These are phyloP conservation scores for Hemistola chrysoprasaria DNA, from an alignment of 2,888 invertebrate genomes.

Conservation along the genomic window DNA sequence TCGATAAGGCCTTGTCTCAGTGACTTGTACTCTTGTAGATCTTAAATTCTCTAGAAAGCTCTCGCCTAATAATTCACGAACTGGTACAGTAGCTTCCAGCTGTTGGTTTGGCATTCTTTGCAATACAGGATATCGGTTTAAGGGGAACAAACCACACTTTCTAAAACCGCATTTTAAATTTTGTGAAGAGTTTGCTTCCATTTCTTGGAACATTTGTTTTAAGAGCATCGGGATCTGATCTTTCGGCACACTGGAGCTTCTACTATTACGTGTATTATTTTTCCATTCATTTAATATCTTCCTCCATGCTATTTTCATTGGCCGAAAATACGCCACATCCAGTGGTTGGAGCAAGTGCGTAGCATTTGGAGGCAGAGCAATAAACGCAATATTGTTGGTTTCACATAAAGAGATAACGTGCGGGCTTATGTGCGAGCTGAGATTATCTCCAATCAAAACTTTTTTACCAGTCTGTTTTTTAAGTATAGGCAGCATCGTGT, in stretches of 20 bases:
- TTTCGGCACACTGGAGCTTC: too few relatives aligned
- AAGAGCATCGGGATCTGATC: constrained; percentile 26
- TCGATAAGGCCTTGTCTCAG: constrained; percentile 19
- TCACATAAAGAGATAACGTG: constrained; percentile 7
- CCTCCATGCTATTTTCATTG: constrained; percentile 26
- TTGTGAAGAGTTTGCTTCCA: constrained; percentile 22
- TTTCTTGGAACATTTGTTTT: constrained; percentile 25
- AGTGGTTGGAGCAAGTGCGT: constrained; percentile 24
- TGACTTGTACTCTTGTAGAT: constrained; percentile 21
- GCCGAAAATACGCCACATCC: constrained; percentile 25
- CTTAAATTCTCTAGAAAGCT: constrained; percentile 19
- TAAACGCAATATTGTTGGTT: constrained; percentile 20
- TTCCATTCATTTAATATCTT: constrained; percentile 23
- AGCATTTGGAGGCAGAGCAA: constrained; percentile 17
- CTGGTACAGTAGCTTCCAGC: constrained; percentile 12
- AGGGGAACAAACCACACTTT: constrained; percentile 24
- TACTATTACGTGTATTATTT: too few relatives aligned
- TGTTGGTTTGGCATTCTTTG: constrained; percentile 15
- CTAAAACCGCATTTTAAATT: constrained; percentile 26
- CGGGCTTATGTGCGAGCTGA: constrained; percentile 3
- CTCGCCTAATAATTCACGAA: constrained; percentile 14
- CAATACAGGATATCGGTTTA: constrained; percentile 10
- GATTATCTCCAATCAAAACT: constrained; percentile 5
- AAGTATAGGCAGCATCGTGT: constrained; percentile 6
- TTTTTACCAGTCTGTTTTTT: constrained; percentile 8